Percentiles rank a stretch among this genome's conserved stretches.
Evolutionary conservation across 2,797 vertebrate genomes (phyloP).

Genomic region (Acrocephalus scirpaceus): DNA sequence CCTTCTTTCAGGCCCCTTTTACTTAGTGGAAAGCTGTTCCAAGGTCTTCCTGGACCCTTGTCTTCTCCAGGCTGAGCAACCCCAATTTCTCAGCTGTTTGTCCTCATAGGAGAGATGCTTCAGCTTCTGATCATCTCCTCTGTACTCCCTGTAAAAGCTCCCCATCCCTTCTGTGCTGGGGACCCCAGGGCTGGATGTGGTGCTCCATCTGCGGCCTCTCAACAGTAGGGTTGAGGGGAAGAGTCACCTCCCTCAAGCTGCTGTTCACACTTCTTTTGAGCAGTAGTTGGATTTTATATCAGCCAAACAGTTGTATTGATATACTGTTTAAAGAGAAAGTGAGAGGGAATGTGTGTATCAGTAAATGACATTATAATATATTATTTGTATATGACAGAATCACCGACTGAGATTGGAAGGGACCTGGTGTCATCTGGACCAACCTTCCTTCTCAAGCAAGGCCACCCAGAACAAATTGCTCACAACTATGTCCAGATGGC

Average conservation of each 20-base stretch:
- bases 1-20: background rate
- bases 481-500: accelerated
- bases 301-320: background rate
- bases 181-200: background rate
- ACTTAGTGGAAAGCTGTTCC: background rate
- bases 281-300: background rate
- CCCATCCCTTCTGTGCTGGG: background rate
- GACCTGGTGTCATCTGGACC: background rate
- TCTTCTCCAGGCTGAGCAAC: background rate
- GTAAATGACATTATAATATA: background rate
- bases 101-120: background rate
- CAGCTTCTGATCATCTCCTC: background rate
- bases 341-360: background rate
- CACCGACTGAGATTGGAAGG: background rate
- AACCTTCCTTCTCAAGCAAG: background rate
- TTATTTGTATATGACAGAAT: background rate
- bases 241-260: no score
- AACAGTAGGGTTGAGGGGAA: background rate
- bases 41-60: background rate
- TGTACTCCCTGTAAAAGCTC: background rate
- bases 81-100: background rate
- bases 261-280: background rate
- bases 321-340: background rate
- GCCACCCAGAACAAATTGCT: background rate
- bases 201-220: background rate